These are phyloP conservation scores for Anser brachyrhynchus DNA, from an alignment of 2,113 vertebrate species.

Conservation along the genomic window DNA sequence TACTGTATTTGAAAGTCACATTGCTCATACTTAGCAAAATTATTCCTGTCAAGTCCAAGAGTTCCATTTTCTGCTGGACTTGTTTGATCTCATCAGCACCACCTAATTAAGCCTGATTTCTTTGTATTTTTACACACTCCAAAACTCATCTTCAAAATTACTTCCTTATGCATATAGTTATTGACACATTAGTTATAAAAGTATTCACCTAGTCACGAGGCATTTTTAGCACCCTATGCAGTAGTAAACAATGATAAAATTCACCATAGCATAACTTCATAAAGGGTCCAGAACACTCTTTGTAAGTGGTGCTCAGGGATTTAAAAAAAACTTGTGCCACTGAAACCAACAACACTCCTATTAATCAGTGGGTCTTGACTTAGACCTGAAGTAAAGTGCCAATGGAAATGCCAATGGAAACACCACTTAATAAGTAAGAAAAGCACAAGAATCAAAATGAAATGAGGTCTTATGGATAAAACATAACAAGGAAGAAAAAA, in stretches of 20 bases:
- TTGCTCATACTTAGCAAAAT: slow-evolving; percentile 42
- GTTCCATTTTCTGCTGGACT: slow-evolving; percentile 38
- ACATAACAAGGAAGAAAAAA: neutral
- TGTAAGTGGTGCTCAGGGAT: neutral
- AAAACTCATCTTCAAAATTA: slow-evolving; percentile 32
- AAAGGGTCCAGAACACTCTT: neutral
- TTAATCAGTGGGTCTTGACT: neutral
- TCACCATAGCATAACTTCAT: neutral
- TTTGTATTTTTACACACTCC: neutral
- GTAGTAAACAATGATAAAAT: neutral
- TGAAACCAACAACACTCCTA: neutral
- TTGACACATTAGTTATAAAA: neutral
- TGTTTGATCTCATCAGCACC: neutral
- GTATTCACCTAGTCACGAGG: neutral
- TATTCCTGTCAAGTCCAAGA: slow-evolving; percentile 41
- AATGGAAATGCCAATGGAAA: neutral
- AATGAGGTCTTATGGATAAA: neutral
- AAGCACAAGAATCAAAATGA: neutral
- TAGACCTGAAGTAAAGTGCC: neutral
- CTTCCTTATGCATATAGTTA: neutral
- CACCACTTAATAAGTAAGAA: neutral
- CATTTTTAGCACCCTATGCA: neutral
- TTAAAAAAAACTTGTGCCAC: neutral
- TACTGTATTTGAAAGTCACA: slow-evolving; percentile 11
- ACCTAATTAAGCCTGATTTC: neutral